Evolutionary conservation across 2,113 vertebrate species (phyloP), one percentile per base, ranked within the genome.

Genomic region (Hystrix cristata): DNA sequence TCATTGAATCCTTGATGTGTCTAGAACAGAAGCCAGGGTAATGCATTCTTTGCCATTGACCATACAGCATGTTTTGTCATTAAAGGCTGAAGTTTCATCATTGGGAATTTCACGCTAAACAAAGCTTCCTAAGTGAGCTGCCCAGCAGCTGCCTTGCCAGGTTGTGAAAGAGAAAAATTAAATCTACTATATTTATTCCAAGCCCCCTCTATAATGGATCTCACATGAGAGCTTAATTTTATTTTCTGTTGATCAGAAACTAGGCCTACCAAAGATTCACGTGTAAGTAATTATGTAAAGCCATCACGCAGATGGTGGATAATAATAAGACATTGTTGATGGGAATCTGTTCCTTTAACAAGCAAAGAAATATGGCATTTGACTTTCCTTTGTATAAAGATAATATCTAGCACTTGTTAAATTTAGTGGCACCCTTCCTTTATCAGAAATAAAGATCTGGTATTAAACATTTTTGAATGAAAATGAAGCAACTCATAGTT

Each of bases 241-340:
- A 98, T 99, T 99, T 99, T 98, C 97, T 98, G 96, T 98, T 98
- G 98, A 98, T 98, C 93, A n/a, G 97, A 97, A 99, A 96, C 98
- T 98, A 97, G 96, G 93, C 98, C 98, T 98, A 98, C 98, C 97
- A 98, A 97, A 98, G 96, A 97, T 0, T 67, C 7, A 87, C 98
- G 98, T 98, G 95, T 97, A 98, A 98, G 97, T 96, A 98, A 99
- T 99, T 99, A 98, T 88, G 82, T 97, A 95, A 97, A 98, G 91
- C 94, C 98, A 97, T 98, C 92, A 94, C 93, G 97, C 98, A 99
- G 99, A 98, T 99, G 98, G 98, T 97, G 53, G 96, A 96, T 97
- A 98, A 98, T 98, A 98, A 98, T 79, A 62, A 98, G 95, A 98
- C 96, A 85, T 95, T 97, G 91, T 94, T 98, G 55, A 98, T 74